Evolutionary conservation across 2,113 vertebrate species (phyloP).

Genomic region (Pseudopipra pipra): DNA sequence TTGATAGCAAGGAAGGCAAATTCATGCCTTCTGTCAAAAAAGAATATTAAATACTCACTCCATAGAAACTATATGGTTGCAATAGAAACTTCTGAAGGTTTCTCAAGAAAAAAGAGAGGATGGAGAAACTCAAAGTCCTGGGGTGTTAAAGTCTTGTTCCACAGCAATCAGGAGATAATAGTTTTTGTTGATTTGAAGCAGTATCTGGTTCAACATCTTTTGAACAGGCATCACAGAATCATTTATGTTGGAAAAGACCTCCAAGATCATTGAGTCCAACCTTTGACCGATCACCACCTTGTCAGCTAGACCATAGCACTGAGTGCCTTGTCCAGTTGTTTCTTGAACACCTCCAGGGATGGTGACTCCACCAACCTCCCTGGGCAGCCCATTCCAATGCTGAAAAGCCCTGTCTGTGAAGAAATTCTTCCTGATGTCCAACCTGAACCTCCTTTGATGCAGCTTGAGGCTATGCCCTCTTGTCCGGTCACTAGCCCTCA

Average conservation of each 20-base stretch:
- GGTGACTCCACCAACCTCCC: background rate
- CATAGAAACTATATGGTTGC: background rate
- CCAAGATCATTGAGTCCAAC: background rate
- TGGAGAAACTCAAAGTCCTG: background rate
- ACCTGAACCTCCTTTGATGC: background rate
- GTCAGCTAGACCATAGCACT: background rate
- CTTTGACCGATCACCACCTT: background rate
- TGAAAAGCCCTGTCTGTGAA: background rate
- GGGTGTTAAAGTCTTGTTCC: background rate
- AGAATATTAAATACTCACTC: background rate
- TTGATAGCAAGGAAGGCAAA: background rate
- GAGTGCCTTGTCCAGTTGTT: rapidly evolving
- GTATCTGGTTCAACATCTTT: background rate
- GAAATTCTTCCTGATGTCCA: background rate
- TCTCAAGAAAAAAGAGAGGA: background rate
- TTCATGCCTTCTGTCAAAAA: background rate
- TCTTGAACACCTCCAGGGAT: background rate
- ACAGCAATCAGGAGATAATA: background rate
- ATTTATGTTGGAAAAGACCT: background rate
- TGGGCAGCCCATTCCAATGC: background rate
- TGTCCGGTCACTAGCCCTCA: background rate
- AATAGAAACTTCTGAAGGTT: background rate
- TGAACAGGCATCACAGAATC: background rate
- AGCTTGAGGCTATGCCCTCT: background rate
- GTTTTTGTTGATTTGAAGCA: background rate